Evolutionary conservation across 2,888 invertebrate genomes (phyloP).

Genomic region (Heliconius ethilla): DNA sequence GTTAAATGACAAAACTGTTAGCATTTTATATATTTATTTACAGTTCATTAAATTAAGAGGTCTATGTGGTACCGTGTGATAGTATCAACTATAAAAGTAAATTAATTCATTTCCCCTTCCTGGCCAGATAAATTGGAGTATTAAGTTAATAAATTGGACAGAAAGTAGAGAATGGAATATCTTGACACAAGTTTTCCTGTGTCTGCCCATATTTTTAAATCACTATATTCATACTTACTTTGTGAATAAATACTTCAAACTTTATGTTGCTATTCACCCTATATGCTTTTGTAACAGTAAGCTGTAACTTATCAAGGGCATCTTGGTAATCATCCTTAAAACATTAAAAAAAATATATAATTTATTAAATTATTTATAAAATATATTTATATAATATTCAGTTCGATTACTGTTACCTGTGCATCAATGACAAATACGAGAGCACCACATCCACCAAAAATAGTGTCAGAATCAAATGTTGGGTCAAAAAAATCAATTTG

Average conservation of each 20-base stretch:
- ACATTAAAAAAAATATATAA: background rate
- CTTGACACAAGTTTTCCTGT: background rate
- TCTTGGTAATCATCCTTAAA: constrained; percentile 97
- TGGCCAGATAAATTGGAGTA: background rate
- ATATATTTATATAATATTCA: background rate
- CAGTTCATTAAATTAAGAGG: no score
- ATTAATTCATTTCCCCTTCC: no score
- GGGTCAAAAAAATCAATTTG: constrained; percentile 99
- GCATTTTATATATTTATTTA: no score
- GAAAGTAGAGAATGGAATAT: background rate
- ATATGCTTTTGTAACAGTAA: constrained; percentile 96
- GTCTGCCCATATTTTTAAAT: background rate
- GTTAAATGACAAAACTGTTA: no score
- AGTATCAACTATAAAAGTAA: background rate
- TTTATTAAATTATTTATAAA: background rate
- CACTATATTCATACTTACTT: constrained; percentile 76
- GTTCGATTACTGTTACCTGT: constrained; percentile 80
- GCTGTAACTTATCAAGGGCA: constrained; percentile 94
- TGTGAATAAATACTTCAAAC: constrained; percentile 99
- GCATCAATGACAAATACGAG: constrained; percentile 99
- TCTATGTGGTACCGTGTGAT: background rate
- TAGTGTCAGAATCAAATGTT: constrained; percentile 96
- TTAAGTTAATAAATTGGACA: background rate
- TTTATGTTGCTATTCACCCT: constrained; percentile 97
- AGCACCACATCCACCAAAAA: constrained; percentile 98